Evolutionary conservation across 2,113 vertebrate genomes (phyloP).

Genomic region (Oreotragus oreotragus): DNA sequence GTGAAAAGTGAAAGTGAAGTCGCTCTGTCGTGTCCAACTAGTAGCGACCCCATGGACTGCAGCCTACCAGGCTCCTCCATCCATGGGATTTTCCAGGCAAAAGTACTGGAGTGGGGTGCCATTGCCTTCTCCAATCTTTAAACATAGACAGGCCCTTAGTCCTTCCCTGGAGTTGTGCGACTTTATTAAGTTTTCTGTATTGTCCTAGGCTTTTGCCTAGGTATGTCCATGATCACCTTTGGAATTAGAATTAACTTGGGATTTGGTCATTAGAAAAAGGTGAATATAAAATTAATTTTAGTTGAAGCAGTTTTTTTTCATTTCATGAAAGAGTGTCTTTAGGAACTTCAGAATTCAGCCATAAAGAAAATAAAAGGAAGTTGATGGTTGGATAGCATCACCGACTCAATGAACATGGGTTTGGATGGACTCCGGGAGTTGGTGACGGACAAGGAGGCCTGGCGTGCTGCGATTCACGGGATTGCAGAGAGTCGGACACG

Average conservation of each 20-base stretch:
- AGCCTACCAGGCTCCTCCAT: too few species aligned
- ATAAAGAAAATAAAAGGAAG: conserved; percentile 10
- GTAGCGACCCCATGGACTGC: too few species aligned
- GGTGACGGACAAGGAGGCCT: background rate
- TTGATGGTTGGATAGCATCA: background rate
- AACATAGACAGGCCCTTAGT: background rate
- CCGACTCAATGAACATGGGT: background rate
- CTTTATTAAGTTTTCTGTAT: conserved; percentile 27
- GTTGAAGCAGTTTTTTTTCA: background rate
- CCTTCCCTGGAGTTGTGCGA: background rate
- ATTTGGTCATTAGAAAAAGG: conserved; percentile 69
- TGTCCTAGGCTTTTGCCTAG: background rate
- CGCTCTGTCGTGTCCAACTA: too few species aligned
- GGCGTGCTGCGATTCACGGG: background rate
- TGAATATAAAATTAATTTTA: conserved; percentile 63
- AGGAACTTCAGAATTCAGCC: conserved; percentile 5
- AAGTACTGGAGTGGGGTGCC: too few species aligned
- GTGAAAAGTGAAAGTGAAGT: too few species aligned
- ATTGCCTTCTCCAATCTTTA: background rate
- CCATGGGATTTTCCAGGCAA: too few species aligned
- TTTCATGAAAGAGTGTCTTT: conserved; percentile 7
- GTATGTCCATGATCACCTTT: conserved; percentile 53
- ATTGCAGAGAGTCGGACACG: background rate
- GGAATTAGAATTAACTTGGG: conserved; percentile 78
- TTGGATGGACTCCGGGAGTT: background rate